Base-by-base conservation (phyloP, 2,113 vertebrate genomes). In the Periophthalmus modestus region DNA sequence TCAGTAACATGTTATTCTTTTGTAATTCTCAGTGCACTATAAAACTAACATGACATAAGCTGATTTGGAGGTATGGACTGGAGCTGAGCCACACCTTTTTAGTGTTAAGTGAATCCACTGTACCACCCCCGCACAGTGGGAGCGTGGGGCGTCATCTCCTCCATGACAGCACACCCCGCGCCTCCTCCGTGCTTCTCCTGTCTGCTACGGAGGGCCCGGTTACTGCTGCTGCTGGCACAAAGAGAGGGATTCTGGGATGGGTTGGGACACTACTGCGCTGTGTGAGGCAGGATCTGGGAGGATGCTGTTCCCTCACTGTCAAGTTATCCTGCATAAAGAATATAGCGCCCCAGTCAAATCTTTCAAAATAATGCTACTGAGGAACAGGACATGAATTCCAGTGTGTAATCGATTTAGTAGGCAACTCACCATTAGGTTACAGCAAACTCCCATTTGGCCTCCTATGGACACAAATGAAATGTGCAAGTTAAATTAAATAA, bases 341-440 rank as follows among this genome's bases (percentile, higher is more conserved):
- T 69, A 75, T 73, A 63, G 34, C 1, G 61, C 57, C 78, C 58
- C 47, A 71, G 57, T 36, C 50, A 80, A 67, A 84, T 5, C 66
- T 54, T 89, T 89, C 87, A 89, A 87, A 90, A 90, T 90, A 90
- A 90, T 84, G 78, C 48, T 4, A 0, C 46, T 24, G 39, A 23
- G 66, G 24, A 47, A 23, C 5, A 46, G 13, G 15, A 66, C 7
- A n/a, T 46, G 39, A 13, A 33, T 34, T 9, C 12, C 59, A 33
- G 24, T 6, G 28, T 16, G 59, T 62, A 7, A 19, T 36, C 10
- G 16, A 36, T 36, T 18, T 14, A 9, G 48, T 4, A 6, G 16
- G 48, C 48, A 43, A 10, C 34, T 65, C 18, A 36, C 34, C 62
- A 62, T 15, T 14, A 33, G 24, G 16, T 39, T 65, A 63, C 15